A percentile compares a stretch with the other conserved stretches of the same genome.
Evolutionary conservation across 1,140 invertebrate genomes (phyloP).

Genomic region (Scaptomyza graminum): DNA sequence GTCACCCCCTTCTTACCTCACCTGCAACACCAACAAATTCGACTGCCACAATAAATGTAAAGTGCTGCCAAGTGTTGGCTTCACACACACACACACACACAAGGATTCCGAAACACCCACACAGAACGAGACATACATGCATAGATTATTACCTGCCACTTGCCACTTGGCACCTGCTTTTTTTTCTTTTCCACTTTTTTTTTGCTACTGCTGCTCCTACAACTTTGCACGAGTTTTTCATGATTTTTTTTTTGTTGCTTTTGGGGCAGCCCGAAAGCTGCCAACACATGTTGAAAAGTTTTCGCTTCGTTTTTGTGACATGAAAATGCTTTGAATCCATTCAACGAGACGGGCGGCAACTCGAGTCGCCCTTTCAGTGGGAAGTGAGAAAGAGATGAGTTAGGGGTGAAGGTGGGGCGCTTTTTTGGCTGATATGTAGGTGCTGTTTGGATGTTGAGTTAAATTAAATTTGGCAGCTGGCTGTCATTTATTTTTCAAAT

Average conservation of each 20-base stretch:
- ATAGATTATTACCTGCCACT: constrained; percentile 81
- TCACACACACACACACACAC: constrained; percentile 9
- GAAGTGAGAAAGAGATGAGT: too few species aligned
- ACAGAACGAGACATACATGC: constrained; percentile 53
- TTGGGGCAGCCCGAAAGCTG: constrained; percentile 57
- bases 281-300: constrained; percentile 81
- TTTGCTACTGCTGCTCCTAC: constrained; percentile 13
- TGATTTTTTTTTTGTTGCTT: constrained; percentile 40
- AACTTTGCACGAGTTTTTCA: constrained; percentile 73
- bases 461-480: constrained; percentile 79
- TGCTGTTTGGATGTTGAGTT: constrained; percentile 16
- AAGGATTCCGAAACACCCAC: not conserved
- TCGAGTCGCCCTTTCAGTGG: constrained; percentile 11
- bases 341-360: constrained; percentile 49
- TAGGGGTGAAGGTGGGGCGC: not conserved
- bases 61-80: constrained; percentile 75
- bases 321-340: constrained; percentile 81
- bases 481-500: constrained; percentile 43
- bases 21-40: constrained; percentile 19
- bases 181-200: constrained; percentile 20
- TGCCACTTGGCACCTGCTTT: constrained; percentile 76
- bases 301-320: constrained; percentile 75
- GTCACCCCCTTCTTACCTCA: constrained; percentile 26
- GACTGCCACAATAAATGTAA: constrained; percentile 80
- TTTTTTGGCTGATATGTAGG: not conserved